Percentiles rank a stretch among this genome's conserved stretches.
Evolutionary conservation across 2,888 invertebrate genomes (phyloP).

Genomic region (Xanthorhoe spadicearia): DNA sequence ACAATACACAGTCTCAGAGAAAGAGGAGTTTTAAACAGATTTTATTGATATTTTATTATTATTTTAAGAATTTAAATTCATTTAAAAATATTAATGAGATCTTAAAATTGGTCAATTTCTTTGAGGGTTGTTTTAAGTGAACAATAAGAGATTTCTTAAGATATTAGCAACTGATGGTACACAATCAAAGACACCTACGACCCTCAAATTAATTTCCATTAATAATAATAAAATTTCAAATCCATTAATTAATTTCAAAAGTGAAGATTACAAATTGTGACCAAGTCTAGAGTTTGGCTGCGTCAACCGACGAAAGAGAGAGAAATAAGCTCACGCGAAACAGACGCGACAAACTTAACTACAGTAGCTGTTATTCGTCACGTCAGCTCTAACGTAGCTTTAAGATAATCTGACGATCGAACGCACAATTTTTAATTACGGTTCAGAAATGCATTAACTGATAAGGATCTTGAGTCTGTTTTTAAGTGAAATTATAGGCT

Average conservation of each 20-base stretch:
- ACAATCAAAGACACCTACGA: no score
- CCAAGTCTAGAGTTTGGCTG: slow-evolving; percentile 44
- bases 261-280: slow-evolving; percentile 34
- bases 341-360: slow-evolving; percentile 2
- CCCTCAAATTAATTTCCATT: slow-evolving; percentile 2
- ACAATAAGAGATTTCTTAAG: not conserved
- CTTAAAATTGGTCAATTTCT: slow-evolving; percentile 1
- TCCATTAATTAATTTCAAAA: slow-evolving; percentile 27
- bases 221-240: slow-evolving; percentile 23
- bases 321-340: slow-evolving; percentile 31
- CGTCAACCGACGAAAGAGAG: slow-evolving; percentile 39
- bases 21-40: slow-evolving; percentile 22
- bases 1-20: slow-evolving; percentile 36
- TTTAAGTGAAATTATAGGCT: not conserved
- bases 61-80: slow-evolving; percentile 22
- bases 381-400: slow-evolving; percentile 3
- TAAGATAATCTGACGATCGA: slow-evolving; percentile 14
- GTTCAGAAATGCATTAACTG: not conserved
- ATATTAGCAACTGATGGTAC: no score
- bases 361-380: not conserved
- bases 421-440: not conserved
- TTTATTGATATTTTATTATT: slow-evolving; percentile 23
- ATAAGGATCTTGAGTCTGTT: not conserved
- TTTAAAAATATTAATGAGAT: slow-evolving; percentile 8
- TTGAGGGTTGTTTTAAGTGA: not conserved